Percentiles rank a stretch among this genome's conserved stretches.
phyloP scores from a whole-genome alignment of 2,888 invertebrate species.

The Gastrophysa polygoni region DNA sequence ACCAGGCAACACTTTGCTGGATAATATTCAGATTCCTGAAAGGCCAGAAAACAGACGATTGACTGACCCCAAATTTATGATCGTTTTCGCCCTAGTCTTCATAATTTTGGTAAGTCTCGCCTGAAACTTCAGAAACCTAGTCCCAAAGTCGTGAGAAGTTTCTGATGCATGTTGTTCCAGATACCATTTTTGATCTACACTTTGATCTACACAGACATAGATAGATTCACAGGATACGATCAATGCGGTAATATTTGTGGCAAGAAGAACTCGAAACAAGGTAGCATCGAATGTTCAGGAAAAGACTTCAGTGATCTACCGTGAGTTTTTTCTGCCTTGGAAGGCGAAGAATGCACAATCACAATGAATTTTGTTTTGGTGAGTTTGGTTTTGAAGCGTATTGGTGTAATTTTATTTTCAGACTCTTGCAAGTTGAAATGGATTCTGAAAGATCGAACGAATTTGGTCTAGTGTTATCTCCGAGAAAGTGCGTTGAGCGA shows the following conservation, averaged over 20 bases:
- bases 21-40: conserved; percentile 41
- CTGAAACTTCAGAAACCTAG: too few species aligned
- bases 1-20: conserved; percentile 25
- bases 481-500: conserved; percentile 24
- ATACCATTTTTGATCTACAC: conserved; percentile 43
- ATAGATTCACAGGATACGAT: conserved; percentile 35
- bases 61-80: conserved; percentile 40
- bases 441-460: not conserved
- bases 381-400: not conserved
- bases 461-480: not conserved
- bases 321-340: too few species aligned
- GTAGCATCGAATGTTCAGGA: conserved; percentile 39
- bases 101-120: conserved; percentile 41
- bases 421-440: conserved; percentile 21
- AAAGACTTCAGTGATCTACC: conserved; percentile 33
- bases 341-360: too few species aligned
- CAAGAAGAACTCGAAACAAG: conserved; percentile 35
- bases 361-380: not conserved
- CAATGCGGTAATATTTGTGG: conserved; percentile 45
- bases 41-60: conserved; percentile 35
- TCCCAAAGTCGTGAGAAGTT: too few species aligned
- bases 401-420: conserved; percentile 10
- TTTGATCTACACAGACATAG: conserved; percentile 34
- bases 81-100: conserved; percentile 33
- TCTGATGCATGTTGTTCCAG: too few species aligned